Percentiles rank a stretch among this genome's conserved stretches.
Evolutionary conservation across 2,888 invertebrate genomes (phyloP).

Genomic region (Cantharis nigra): DNA sequence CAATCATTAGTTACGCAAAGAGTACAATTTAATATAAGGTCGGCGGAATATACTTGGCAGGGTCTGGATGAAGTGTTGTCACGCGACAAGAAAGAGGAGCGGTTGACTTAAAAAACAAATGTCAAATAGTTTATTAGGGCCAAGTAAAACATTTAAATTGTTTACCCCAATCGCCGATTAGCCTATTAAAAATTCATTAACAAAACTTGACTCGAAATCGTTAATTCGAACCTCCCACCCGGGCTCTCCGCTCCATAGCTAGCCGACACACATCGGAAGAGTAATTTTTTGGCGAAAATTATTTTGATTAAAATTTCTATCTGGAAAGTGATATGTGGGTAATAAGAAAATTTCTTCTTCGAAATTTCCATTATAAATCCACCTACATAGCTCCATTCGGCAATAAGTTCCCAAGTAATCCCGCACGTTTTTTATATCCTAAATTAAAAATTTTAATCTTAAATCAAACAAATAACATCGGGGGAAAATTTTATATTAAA

Average conservation of each 20-base stretch:
- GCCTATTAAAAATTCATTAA: not conserved
- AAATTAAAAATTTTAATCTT: not conserved
- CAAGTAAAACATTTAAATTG: not conserved
- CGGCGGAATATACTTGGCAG: not conserved
- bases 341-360: not conserved
- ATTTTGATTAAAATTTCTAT: not conserved
- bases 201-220: not conserved
- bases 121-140: not conserved
- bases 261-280: not conserved
- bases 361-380: not conserved
- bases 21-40: not conserved
- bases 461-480: not conserved
- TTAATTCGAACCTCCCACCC: too few species aligned
- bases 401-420: not conserved
- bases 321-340: not conserved
- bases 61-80: not conserved
- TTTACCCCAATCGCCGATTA: not conserved
- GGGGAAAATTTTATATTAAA: not conserved
- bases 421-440: not conserved
- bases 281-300: not conserved
- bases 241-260: not conserved
- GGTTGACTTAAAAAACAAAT: not conserved
- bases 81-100: not conserved
- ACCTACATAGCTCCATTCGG: not conserved
- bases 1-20: not conserved